Percentiles rank a stretch among this genome's conserved stretches.
Conservation (phyloP, 2,797 vertebrate species). For the Diceros bicornis region DNA sequence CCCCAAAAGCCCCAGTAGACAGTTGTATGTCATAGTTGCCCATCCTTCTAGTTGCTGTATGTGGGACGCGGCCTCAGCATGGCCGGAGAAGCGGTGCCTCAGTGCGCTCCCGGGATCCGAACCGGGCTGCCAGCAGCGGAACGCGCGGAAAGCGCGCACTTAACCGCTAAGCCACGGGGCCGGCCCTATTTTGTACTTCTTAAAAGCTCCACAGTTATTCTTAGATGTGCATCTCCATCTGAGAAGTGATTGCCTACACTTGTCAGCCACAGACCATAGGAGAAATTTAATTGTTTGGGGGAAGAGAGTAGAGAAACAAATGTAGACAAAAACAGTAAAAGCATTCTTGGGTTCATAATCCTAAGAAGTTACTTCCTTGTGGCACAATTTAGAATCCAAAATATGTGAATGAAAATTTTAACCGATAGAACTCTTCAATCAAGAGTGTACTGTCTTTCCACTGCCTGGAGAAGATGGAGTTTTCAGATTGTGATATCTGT, state of each 20-base stretch:
- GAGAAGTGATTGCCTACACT: neutral
- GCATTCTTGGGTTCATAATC: neutral
- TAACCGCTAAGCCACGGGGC: too few relatives aligned
- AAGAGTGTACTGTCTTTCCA: neutral
- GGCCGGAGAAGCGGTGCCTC: too few relatives aligned
- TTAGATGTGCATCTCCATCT: neutral
- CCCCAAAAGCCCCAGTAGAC: too few relatives aligned
- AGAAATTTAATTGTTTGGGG: neutral
- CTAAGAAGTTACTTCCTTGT: neutral
- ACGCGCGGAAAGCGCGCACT: too few relatives aligned
- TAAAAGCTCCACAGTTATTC: neutral
- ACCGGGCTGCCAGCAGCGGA: too few relatives aligned
- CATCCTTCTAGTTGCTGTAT: too few relatives aligned
- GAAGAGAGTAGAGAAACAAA: neutral
- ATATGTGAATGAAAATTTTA: neutral
- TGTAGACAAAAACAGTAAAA: neutral
- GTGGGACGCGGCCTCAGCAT: too few relatives aligned
- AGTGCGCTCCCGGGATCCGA: too few relatives aligned
- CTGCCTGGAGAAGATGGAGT: neutral
- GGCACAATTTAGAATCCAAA: neutral
- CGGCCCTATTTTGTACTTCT: neutral
- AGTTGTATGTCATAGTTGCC: too few relatives aligned
- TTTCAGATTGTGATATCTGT: neutral
- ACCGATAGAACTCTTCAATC: neutral
- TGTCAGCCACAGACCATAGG: neutral